Base-by-base conservation (phyloP, 2,113 vertebrate genomes). In the Antigone vipio region DNA sequence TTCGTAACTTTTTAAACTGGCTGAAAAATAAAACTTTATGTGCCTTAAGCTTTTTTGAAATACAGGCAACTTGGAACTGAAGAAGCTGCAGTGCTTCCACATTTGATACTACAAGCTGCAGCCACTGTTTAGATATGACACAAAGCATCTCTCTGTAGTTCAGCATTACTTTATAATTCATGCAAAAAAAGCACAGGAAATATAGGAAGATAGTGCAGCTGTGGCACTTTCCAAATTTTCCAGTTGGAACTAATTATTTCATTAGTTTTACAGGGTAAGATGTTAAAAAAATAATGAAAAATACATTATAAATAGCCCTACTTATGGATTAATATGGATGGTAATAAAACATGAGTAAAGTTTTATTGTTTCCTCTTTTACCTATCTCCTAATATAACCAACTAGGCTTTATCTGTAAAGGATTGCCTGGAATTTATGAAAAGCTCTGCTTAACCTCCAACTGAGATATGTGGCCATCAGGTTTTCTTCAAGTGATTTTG, bases 351-450 rank as follows among this genome's bases (percentile, higher is more conserved):
- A 63, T 11, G 32, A 75, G 79, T 72, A n/a, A 72, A 86, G 75
- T 93, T 97, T 94, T 96, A 96, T 82, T 94, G 84, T 87, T 91
- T 96, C 83, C 66, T 92, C 58, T 92, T 92, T 84, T 74, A 72
- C 72, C 35, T 76, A 45, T 92, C 81, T 80, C 72, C 63, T 93
- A 32, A 23, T 81, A 55, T 42, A 94, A 91, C 77, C 42, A 75
- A 38, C 34, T 38, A 88, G 58, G 53, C 77, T 85, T 96, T 96
- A 92, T 93, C 91, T 93, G 42, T 58, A 69, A 80, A 88, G 71
- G 77, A 64, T 82, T 92, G 75, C 38, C 72, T 94, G 88, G 71
- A 86, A 93, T 89, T 94, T 47, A 74, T 82, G 72, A 93, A 94
- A 56, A 84, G 73, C 79, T 94, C 44, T 94, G 87, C 64, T 89